A percentile compares a stretch with the other conserved stretches of the same genome.
Conservation (phyloP, 2,113 vertebrate species). For the Oreochromis tanganicae region DNA sequence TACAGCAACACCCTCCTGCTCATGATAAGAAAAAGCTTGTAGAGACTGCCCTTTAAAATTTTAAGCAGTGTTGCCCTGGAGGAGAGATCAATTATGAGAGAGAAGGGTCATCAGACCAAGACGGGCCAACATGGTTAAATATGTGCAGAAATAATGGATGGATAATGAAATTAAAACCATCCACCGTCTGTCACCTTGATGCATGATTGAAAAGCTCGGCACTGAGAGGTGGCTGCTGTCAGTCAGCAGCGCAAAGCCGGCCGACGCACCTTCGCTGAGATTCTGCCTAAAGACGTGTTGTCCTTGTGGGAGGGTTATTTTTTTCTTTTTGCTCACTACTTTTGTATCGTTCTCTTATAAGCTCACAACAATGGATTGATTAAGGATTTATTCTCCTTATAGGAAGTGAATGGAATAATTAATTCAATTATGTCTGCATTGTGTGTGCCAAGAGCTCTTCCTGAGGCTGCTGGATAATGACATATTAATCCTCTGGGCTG, state of each 20-base stretch:
- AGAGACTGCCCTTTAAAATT: constrained; percentile 22
- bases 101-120: constrained; percentile 20
- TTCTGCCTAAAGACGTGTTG: background rate
- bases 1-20: background rate
- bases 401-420: constrained; percentile 23
- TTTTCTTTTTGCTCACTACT: background rate
- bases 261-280: background rate
- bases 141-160: constrained; percentile 32
- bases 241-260: constrained; percentile 14
- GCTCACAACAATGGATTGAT: constrained; percentile 50
- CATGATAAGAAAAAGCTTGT: background rate
- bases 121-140: constrained; percentile 29
- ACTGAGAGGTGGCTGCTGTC: constrained; percentile 20
- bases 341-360: constrained; percentile 15
- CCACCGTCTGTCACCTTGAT: constrained; percentile 55
- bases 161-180: constrained; percentile 51
- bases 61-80: constrained; percentile 27
- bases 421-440: constrained; percentile 41
- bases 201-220: constrained; percentile 32
- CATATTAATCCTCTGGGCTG: constrained; percentile 34
- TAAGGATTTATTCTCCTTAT: constrained; percentile 33
- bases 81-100: constrained; percentile 27
- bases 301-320: constrained; percentile 31
- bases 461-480: constrained; percentile 23
- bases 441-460: constrained; percentile 7